Conservation (phyloP, 2,888 invertebrate genomes). For the Blastobasis adustella region DNA sequence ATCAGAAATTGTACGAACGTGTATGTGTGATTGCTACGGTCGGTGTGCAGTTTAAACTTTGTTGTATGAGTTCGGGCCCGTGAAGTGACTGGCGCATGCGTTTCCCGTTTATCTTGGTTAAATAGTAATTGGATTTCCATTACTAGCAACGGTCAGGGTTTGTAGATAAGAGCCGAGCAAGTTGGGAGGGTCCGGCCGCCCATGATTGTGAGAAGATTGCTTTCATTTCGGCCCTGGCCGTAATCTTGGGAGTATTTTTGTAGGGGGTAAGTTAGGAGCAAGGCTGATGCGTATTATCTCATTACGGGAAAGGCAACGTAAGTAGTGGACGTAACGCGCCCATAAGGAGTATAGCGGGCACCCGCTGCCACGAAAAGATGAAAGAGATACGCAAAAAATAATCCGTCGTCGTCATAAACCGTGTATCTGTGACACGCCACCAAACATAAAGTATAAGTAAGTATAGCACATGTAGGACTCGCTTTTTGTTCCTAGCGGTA, state of each 20-base stretch:
- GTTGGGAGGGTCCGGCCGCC: constrained; percentile 31
- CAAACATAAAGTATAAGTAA: background rate
- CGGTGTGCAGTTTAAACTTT: constrained; percentile 20
- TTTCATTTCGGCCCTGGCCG: constrained; percentile 36
- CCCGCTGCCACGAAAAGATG: constrained; percentile 8
- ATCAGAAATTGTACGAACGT: background rate
- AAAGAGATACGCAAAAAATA: constrained; percentile 8
- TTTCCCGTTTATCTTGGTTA: constrained; percentile 47
- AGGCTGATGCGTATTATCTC: constrained; percentile 39
- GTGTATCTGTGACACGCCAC: background rate
- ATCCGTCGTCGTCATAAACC: constrained; percentile 7
- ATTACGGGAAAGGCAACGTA: constrained; percentile 30
- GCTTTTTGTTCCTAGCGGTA: too few species aligned
- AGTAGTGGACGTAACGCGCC: constrained; percentile 27
- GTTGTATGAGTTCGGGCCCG: constrained; percentile 18
- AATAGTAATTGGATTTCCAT: constrained; percentile 63
- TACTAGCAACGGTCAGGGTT: constrained; percentile 50
- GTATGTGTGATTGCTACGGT: background rate
- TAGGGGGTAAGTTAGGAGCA: constrained; percentile 15
- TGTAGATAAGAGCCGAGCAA: constrained; percentile 45
- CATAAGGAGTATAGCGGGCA: constrained; percentile 7
- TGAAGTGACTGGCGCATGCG: too few species aligned
- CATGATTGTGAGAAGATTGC: constrained; percentile 49
- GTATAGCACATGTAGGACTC: too few species aligned
- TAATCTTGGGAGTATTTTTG: constrained; percentile 44